Base-by-base conservation (phyloP, 2,888 invertebrate genomes). In the Sarcophaga rosellei region DNA sequence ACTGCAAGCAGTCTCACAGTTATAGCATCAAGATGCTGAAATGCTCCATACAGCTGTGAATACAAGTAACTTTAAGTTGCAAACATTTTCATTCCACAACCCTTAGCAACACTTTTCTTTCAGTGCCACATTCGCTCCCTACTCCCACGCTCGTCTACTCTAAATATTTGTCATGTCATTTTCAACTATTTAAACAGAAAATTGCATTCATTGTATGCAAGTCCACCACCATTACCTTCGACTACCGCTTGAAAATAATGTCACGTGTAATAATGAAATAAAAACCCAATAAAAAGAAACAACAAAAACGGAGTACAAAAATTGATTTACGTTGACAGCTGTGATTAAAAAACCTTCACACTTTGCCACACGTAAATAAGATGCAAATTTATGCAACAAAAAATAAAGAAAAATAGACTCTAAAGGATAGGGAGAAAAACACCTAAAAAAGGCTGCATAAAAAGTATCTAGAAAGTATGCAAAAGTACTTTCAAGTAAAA, bases 311-410 rank as follows among this genome's bases (percentile, higher is more conserved):
- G 1, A 45, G 11, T 25, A 23, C 17, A 63, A 63, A 82, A 82
- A 77, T 69, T 77, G 76, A 77, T 77, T 79, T 79, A 69, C 73
- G 74, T 69, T 74, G 83, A 79, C 83, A 79, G 83, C 63, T 78
- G 74, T 68, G 78, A 74, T 59, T 35, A 47, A 47, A 47, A 69
- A 84, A 74, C 83, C 74, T 84, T 83, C 74, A 83, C 68, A 77
- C 61, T n/a, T 83, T 62, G 25, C 15, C 53, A 63, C 74, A 63
- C 61, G 76, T 61, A 79, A 84, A 84, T 84, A 63, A 74, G 74
- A 84, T 78, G 78, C 69, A 84, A 84, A 84, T 84, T 84, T 84
- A 74, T 84, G 74, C 69, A 63, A 35, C 61, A 68, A 80, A 69
- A 70, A 57, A 45, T n/a, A 35, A n/a, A 57, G 21, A 21, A 61